Evolutionary conservation across 2,888 invertebrate genomes (phyloP).

Genomic region (Arge pagana): DNA sequence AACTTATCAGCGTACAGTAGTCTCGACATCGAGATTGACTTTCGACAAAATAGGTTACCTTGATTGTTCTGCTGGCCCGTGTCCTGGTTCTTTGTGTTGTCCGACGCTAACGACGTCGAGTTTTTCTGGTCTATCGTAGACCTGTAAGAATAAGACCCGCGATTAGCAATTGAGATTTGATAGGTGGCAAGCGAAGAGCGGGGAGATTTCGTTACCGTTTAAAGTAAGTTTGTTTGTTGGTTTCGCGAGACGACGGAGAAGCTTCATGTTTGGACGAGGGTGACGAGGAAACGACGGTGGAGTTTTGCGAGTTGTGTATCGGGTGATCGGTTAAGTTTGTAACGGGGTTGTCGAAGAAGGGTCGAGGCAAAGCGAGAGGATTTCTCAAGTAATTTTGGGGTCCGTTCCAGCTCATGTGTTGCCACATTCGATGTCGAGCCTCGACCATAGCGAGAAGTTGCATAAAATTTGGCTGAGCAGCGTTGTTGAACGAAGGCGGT

Average conservation of each 20-base stretch:
- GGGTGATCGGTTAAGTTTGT: slow-evolving; percentile 45
- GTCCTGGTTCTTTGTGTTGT: slow-evolving; percentile 61
- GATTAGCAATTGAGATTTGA: neutral
- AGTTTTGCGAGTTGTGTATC: slow-evolving; percentile 46
- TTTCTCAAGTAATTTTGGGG: slow-evolving; percentile 49
- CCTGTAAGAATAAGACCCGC: slow-evolving; percentile 51
- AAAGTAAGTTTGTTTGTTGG: slow-evolving; percentile 46
- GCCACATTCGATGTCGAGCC: slow-evolving; percentile 52
- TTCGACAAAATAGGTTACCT: slow-evolving; percentile 51
- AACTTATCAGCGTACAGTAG: slow-evolving; percentile 1
- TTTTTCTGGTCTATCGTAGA: slow-evolving; percentile 64
- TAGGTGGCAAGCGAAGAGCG: neutral
- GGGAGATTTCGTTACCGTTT: slow-evolving; percentile 48
- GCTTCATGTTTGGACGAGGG: slow-evolving; percentile 46
- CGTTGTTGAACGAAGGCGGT: slow-evolving; percentile 37
- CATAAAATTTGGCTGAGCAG: slow-evolving; percentile 47
- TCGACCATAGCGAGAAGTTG: slow-evolving; percentile 52
- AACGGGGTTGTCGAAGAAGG: slow-evolving; percentile 36
- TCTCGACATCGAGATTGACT: neutral
- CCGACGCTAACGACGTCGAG: slow-evolving; percentile 61
- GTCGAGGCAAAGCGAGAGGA: slow-evolving; percentile 41
- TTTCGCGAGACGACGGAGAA: slow-evolving; percentile 30
- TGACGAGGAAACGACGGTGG: slow-evolving; percentile 43
- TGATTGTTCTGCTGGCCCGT: slow-evolving; percentile 62
- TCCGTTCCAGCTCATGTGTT: slow-evolving; percentile 50